A percentile compares a stretch with the other conserved stretches of the same genome.
Conservation (phyloP, 2,113 vertebrate genomes). For the Nymphicus hollandicus region DNA sequence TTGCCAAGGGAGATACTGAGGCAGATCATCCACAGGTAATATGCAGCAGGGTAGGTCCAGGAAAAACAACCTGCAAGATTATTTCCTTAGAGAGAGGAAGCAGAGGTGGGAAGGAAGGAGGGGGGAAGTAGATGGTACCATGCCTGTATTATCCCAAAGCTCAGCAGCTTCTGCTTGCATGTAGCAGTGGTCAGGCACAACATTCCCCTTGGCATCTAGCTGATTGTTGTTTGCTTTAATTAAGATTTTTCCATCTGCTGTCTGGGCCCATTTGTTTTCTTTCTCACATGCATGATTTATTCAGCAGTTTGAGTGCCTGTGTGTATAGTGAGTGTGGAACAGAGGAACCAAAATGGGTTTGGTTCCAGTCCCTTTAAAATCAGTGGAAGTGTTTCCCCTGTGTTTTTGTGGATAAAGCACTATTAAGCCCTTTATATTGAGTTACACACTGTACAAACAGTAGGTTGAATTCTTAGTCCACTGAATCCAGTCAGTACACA, state of each 20-base stretch:
- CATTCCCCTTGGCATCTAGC: not conserved
- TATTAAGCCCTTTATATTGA: not conserved
- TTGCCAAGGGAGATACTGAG: not conserved
- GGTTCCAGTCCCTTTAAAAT: not conserved
- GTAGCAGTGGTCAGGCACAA: not conserved
- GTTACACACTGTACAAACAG: not conserved
- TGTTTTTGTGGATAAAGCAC: not conserved
- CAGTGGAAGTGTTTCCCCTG: not conserved
- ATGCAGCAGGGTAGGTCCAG: not conserved
- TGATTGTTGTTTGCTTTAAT: not conserved
- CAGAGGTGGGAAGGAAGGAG: not conserved
- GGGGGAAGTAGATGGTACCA: not conserved
- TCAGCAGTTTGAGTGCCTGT: not conserved
- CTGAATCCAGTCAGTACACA: not conserved
- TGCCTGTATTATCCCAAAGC: not conserved
- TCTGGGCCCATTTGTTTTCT: not conserved
- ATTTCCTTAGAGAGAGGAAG: not conserved
- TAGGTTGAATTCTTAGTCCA: not conserved
- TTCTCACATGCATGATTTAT: not conserved
- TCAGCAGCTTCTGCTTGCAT: not conserved
- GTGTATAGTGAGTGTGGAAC: not conserved
- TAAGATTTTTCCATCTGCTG: not conserved
- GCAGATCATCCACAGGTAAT: not conserved
- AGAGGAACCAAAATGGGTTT: not conserved
- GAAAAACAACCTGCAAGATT: not conserved